Conservation (phyloP, 2,797 vertebrate genomes). For the Hozukius guyotensis region DNA sequence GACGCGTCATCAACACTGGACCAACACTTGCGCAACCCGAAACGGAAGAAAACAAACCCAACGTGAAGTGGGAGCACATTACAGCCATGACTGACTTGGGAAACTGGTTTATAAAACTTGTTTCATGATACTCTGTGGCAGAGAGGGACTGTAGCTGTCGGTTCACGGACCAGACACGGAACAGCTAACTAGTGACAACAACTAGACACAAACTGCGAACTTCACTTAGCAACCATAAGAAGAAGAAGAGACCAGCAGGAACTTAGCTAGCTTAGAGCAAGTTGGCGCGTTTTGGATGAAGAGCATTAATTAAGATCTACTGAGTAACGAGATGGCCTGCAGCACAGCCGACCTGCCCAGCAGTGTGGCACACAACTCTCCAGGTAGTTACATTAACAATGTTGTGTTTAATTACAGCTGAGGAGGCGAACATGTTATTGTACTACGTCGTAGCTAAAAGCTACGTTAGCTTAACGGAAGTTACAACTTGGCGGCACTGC, state of each 20-base stretch:
- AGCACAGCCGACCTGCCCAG: background rate
- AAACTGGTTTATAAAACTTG: background rate
- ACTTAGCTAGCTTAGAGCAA: background rate
- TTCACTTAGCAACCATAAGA: background rate
- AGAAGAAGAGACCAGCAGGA: background rate
- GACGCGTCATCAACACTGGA: slow-evolving; percentile 7
- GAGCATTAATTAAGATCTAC: background rate
- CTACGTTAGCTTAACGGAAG: slow-evolving; percentile 14
- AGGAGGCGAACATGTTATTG: background rate
- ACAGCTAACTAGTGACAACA: background rate
- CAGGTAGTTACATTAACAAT: slow-evolving; percentile 32
- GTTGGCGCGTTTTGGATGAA: slow-evolving; percentile 20
- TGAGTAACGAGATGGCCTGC: slow-evolving; percentile 45
- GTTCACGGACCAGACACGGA: no score
- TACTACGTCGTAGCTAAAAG: background rate
- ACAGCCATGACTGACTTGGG: background rate
- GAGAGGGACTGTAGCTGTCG: background rate
- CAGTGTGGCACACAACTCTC: background rate
- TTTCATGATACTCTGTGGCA: rapidly evolving
- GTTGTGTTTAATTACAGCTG: background rate
- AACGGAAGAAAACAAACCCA: slow-evolving; percentile 22
- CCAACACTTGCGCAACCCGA: background rate
- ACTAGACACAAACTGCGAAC: background rate
- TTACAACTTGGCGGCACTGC: background rate
- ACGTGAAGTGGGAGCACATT: background rate